Conservation (phyloP, 2,888 invertebrate species). For the Danaus chrysippus region DNA sequence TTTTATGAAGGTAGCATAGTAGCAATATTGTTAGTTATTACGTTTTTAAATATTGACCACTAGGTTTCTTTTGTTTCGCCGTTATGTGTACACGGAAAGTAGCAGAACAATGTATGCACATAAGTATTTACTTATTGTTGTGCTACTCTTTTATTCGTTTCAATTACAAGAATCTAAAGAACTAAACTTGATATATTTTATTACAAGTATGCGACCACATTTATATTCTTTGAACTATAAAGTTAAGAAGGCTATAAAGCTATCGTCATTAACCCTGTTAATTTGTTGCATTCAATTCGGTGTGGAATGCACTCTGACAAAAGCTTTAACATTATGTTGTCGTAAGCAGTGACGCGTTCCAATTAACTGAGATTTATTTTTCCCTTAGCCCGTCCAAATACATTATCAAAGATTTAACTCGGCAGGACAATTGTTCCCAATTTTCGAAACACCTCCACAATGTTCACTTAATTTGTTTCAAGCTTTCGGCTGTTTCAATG, state of each 20-base stretch:
- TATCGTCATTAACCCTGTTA: constrained; percentile 52
- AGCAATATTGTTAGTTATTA: neutral
- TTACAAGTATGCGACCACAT: constrained; percentile 1
- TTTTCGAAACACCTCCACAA: constrained; percentile 74
- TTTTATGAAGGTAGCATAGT: constrained; percentile 22
- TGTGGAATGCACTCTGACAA: constrained; percentile 57
- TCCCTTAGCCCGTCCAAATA: constrained; percentile 62
- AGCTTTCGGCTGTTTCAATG: constrained; percentile 64
- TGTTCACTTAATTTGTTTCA: constrained; percentile 69
- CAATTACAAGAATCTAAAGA: neutral
- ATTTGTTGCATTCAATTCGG: constrained; percentile 57
- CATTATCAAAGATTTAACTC: constrained; percentile 72
- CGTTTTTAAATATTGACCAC: neutral
- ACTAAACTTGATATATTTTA: neutral
- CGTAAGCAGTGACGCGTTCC: constrained; percentile 59
- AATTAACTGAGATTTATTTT: constrained; percentile 75
- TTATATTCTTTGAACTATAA: constrained; percentile 10
- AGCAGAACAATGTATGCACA: no score
- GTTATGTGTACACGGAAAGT: no score
- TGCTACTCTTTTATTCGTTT: neutral
- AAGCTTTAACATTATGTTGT: constrained; percentile 70
- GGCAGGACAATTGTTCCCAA: constrained; percentile 71
- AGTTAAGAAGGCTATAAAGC: constrained; percentile 12
- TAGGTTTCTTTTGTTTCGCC: neutral
- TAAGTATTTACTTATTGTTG: no score